Conservation (phyloP, 2,113 vertebrate species). For the Oryzias curvinotus region DNA sequence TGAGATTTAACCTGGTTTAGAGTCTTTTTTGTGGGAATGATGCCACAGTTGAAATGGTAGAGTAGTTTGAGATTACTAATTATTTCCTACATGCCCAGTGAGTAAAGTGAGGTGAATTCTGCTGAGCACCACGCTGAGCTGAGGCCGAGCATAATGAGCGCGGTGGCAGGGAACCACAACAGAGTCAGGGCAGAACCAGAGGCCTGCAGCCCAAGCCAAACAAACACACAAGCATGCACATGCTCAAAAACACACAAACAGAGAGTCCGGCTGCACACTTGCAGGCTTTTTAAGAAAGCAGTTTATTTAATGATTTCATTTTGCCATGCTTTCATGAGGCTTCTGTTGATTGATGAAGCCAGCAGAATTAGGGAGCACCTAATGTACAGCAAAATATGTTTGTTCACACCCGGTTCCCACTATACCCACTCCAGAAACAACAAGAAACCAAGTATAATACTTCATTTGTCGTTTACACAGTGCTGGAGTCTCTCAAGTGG, state of each 20-base stretch:
- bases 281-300: slow-evolving; percentile 75
- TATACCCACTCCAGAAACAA: slow-evolving; percentile 45
- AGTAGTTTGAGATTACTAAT: slow-evolving; percentile 79
- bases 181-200: slow-evolving; percentile 71
- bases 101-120: slow-evolving; percentile 59
- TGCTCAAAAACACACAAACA: slow-evolving; percentile 67
- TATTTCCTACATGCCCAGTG: slow-evolving; percentile 68
- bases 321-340: slow-evolving; percentile 72
- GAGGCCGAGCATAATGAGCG: slow-evolving; percentile 73
- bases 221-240: slow-evolving; percentile 66
- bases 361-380: slow-evolving; percentile 44
- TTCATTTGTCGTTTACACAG: slow-evolving; percentile 39
- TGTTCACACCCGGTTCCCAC: slow-evolving; percentile 54
- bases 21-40: not conserved
- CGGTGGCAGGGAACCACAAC: slow-evolving; percentile 78
- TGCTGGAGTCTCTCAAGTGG: slow-evolving; percentile 24
- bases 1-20: slow-evolving; percentile 32
- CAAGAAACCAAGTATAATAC: slow-evolving; percentile 32
- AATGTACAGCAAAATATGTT: slow-evolving; percentile 54
- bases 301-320: slow-evolving; percentile 81
- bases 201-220: slow-evolving; percentile 70
- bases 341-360: slow-evolving; percentile 51
- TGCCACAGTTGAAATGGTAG: slow-evolving; percentile 56
- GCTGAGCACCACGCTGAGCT: slow-evolving; percentile 57
- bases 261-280: slow-evolving; percentile 71